Percentiles rank a stretch among this genome's conserved stretches.
phyloP scores from a whole-genome alignment of 2,797 vertebrate genomes.

The Streptopelia turtur region DNA sequence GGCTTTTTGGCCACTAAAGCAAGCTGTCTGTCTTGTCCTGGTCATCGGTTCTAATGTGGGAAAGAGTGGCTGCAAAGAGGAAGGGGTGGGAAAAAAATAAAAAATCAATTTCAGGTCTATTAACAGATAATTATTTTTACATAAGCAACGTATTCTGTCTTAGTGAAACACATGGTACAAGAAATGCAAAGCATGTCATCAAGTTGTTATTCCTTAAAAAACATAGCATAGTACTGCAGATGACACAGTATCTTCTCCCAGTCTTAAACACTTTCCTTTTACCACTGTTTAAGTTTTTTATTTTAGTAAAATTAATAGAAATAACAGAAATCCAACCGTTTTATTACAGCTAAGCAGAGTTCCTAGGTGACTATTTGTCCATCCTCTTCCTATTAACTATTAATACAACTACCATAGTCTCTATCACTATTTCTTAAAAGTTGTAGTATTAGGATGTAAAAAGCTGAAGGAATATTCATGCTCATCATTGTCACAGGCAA shows the following conservation, averaged over 20 bases:
- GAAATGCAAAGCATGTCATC: neutral
- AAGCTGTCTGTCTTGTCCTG: neutral
- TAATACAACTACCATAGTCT: neutral
- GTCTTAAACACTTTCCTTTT: neutral
- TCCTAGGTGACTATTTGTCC: neutral
- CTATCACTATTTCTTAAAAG: neutral
- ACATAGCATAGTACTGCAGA: neutral
- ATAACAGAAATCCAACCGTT: neutral
- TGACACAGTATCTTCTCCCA: neutral
- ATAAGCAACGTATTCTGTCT: neutral
- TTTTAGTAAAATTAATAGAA: neutral
- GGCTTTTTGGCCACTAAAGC: neutral
- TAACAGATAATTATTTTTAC: neutral
- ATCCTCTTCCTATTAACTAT: neutral
- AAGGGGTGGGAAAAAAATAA: fast-evolving
- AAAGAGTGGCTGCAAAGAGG: neutral
- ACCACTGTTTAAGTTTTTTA: neutral
- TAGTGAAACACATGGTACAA: neutral
- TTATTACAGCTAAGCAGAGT: neutral
- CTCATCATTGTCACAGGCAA: neutral
- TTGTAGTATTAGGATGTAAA: neutral
- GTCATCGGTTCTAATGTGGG: neutral
- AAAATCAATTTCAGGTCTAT: neutral
- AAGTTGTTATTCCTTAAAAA: neutral
- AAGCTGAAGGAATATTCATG: neutral